A percentile compares a stretch with the other conserved stretches of the same genome.
Conservation (phyloP, 2,888 invertebrate species). For the Agelastica alni region DNA sequence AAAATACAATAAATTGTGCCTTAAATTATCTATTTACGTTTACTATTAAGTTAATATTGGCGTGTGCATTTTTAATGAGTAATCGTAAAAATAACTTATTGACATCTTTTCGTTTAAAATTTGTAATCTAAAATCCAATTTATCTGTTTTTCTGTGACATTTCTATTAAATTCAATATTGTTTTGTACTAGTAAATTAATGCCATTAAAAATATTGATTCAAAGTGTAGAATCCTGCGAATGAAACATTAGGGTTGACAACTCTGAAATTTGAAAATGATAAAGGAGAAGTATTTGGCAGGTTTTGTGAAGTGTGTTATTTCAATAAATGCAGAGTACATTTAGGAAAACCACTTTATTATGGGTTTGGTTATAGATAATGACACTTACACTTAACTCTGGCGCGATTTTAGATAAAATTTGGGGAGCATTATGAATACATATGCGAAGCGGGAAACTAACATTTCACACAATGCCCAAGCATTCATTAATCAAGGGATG, state of each 20-base stretch:
- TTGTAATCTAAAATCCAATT: too few relatives aligned
- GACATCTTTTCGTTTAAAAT: too few relatives aligned
- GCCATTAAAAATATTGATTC: too few relatives aligned
- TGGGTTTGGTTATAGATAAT: conserved; percentile 41
- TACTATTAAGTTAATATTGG: too few relatives aligned
- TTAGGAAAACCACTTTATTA: conserved; percentile 40
- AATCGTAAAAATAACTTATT: too few relatives aligned
- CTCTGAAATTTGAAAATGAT: background rate
- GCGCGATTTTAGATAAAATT: conserved; percentile 41
- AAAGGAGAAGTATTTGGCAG: conserved; percentile 25
- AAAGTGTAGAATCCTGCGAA: too few relatives aligned
- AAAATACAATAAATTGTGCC: too few relatives aligned
- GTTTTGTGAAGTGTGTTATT: conserved; percentile 30
- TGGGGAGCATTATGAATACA: conserved; percentile 40
- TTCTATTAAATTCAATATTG: too few relatives aligned
- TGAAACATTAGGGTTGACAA: background rate
- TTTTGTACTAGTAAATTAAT: too few relatives aligned
- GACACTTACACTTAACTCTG: conserved; percentile 43
- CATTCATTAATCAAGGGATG: conserved; percentile 52
- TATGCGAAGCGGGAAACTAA: conserved; percentile 43
- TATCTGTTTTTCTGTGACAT: too few relatives aligned
- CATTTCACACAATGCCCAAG: conserved; percentile 46
- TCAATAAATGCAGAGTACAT: conserved; percentile 33
- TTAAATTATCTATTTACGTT: too few relatives aligned
- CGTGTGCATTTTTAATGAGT: too few relatives aligned